A percentile compares a stretch with the other conserved stretches of the same genome.
Evolutionary conservation across 2,113 vertebrate species (phyloP).

Genomic region (Ptychochromis oligacanthus): DNA sequence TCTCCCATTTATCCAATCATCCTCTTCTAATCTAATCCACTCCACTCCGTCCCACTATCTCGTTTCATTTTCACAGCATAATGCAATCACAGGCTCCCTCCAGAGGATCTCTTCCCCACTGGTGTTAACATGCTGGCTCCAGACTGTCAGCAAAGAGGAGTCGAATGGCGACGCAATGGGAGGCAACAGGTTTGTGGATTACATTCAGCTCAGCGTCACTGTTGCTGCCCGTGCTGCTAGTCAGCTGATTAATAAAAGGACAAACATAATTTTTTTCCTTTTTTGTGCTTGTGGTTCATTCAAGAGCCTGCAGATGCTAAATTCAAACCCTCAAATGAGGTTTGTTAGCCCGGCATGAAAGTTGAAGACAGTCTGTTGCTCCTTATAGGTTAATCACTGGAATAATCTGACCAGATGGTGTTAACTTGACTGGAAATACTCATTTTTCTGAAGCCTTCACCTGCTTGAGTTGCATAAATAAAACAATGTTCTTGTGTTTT

Average conservation of each 20-base stretch:
- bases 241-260: neutral
- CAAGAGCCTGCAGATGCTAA: neutral
- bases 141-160: slow-evolving; percentile 24
- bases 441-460: neutral
- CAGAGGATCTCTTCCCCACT: slow-evolving; percentile 37
- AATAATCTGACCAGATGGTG: neutral
- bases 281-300: neutral
- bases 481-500: neutral
- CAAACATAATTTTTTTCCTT: neutral
- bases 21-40: slow-evolving; percentile 53
- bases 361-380: neutral
- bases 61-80: slow-evolving; percentile 62
- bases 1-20: slow-evolving; percentile 39
- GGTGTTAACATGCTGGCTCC: slow-evolving; percentile 38
- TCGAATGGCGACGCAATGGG: neutral
- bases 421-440: neutral
- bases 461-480: neutral
- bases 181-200: slow-evolving; percentile 49
- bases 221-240: neutral
- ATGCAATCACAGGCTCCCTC: slow-evolving; percentile 48
- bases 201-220: neutral
- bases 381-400: neutral
- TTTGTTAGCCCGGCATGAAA: neutral
- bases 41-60: slow-evolving; percentile 32
- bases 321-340: neutral